Base-by-base conservation (phyloP, 2,888 invertebrate genomes). In the Deladenus siricidicola region DNA sequence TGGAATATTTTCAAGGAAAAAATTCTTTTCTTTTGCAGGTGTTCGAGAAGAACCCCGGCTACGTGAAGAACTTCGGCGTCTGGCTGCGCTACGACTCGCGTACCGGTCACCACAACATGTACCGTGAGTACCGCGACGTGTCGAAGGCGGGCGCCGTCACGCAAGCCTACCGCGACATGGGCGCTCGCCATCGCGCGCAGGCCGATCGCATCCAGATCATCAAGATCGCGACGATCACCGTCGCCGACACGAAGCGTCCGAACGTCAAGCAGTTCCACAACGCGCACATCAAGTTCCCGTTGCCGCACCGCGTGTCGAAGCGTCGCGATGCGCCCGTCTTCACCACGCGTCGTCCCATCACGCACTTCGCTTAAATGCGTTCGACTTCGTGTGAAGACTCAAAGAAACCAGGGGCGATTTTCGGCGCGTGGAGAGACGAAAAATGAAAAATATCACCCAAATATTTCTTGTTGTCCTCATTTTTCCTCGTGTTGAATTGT, bases 71-170 rank as follows among this genome's bases (percentile, higher is more conserved):
- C 84, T 96, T 90, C 80, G 98, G 96, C 67, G 91, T 99, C 80
- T 99, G 96, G 96, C 84, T 99, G 80, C 87, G 98, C 74, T 99
- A 99, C 80, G 93, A 96, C 81, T 98, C 96, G 1, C 86, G 98
- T 63, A 94, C 93, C 10, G 98, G 96, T 60, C 94, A 92, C 61
- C 96, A 98, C 85, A 98, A 98, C 85, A 98, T 98, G 98, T 98
- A 98, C 87, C 86, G 93, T 34, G 98, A 99, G 83, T 99, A 99
- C 84, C 86, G 98, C 72, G 98, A 98, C 82, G 84, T 94, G 75
- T 89, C 90, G 62, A 89, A 92, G 4, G 89, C 91, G 57, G 91
- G 89, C 62, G 98, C 94, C 61, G 94, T 99, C 59, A 98, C 98
- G 17, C 89, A 91, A 58, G 67, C 67, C 62, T 77, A 77, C 69